These are phyloP conservation scores for Micromussa lordhowensis DNA, from an alignment of 92 coral and sea anemone species.

Conservation along the genomic window DNA sequence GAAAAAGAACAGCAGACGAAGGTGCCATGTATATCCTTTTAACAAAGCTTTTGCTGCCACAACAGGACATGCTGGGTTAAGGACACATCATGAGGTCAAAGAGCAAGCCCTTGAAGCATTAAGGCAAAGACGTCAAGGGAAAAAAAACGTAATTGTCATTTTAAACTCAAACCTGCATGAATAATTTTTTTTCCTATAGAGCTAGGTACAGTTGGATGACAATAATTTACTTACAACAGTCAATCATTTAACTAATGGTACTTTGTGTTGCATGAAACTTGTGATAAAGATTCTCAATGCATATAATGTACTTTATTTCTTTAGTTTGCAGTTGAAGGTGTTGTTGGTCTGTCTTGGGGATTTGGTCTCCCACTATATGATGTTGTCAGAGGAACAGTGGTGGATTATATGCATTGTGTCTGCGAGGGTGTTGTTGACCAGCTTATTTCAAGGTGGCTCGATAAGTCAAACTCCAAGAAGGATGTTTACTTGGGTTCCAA, in stretches of 20 bases:
- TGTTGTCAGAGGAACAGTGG: constrained; percentile 59
- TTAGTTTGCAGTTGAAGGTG: constrained; percentile 57
- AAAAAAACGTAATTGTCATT: constrained; percentile 29
- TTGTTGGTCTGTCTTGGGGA: constrained; percentile 64
- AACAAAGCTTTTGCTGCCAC: constrained; percentile 47
- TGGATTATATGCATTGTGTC: constrained; percentile 71
- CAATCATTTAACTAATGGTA: too few relatives aligned
- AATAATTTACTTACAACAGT: too few relatives aligned
- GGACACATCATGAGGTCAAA: constrained; percentile 46
- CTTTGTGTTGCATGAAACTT: too few relatives aligned
- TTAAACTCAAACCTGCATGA: background rate
- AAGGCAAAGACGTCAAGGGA: constrained; percentile 46
- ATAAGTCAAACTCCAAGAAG: constrained; percentile 19
- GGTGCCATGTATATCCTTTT: constrained; percentile 67
- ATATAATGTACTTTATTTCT: background rate
- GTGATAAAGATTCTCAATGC: too few relatives aligned
- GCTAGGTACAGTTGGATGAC: too few relatives aligned
- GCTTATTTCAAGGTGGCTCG: constrained; percentile 52
- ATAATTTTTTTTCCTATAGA: too few relatives aligned
- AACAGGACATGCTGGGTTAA: constrained; percentile 56
- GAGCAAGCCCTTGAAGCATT: constrained; percentile 54
- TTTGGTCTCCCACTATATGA: constrained; percentile 57
- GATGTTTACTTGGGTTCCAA: constrained; percentile 35
- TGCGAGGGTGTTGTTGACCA: constrained; percentile 71
- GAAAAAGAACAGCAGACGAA: constrained; percentile 28